phyloP scores from a whole-genome alignment of 1,140 invertebrate species.

The Panagrolaimus sp. region DNA sequence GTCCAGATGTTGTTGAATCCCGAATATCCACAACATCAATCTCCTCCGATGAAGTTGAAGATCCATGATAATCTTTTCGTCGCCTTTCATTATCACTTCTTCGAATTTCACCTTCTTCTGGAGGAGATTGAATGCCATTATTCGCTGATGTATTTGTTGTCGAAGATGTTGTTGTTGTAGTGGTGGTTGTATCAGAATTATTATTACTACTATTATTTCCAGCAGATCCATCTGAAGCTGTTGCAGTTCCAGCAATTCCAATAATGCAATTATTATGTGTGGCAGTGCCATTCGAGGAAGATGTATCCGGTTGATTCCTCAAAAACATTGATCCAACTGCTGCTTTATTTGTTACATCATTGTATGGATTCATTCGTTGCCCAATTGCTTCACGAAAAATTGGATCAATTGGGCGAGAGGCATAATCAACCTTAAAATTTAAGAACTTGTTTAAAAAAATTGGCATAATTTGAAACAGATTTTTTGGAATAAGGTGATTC shows the following conservation, averaged over 20 bases:
- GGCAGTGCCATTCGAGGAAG: neutral
- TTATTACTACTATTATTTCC: too few species aligned
- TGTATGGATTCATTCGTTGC: conserved; percentile 1
- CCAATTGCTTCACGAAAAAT: conserved; percentile 44
- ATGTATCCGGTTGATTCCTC: neutral
- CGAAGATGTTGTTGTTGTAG: neutral
- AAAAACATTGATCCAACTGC: neutral
- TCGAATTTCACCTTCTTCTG: conserved; percentile 4
- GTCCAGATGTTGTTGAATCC: neutral
- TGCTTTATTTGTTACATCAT: neutral
- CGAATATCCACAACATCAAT: too few species aligned
- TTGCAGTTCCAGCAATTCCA: conserved; percentile 8
- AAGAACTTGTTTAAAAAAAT: neutral
- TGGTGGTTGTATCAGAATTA: neutral
- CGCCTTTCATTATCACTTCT: too few species aligned
- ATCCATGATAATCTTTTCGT: too few species aligned
- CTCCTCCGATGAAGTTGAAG: too few species aligned
- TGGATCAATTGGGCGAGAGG: conserved; percentile 46
- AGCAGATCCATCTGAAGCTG: neutral
- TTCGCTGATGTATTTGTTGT: neutral
- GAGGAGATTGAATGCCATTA: neutral
- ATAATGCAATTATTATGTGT: neutral
- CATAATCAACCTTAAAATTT: conserved; percentile 39
- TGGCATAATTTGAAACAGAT: too few species aligned
- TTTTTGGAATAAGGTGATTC: too few species aligned